Percentiles rank a stretch among this genome's conserved stretches.
phyloP scores from a whole-genome alignment of 1,140 invertebrate species.

The Gonioctena quinquepunctata region DNA sequence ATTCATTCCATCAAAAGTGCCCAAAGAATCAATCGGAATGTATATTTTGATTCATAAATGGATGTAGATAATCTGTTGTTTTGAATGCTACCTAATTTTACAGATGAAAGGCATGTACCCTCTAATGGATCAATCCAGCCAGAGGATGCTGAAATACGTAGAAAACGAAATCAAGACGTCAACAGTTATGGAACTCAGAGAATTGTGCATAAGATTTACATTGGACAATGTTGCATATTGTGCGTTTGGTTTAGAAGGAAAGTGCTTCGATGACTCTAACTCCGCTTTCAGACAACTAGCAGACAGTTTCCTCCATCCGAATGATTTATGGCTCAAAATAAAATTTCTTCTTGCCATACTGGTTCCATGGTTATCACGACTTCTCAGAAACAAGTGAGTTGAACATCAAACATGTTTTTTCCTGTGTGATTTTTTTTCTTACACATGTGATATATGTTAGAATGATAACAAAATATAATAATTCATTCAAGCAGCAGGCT shows the following conservation, averaged over 20 bases:
- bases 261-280: conserved; percentile 53
- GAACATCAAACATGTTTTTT: too few relatives aligned
- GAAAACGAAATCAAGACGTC: not conserved
- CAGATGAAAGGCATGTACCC: conserved; percentile 43
- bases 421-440: too few relatives aligned
- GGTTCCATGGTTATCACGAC: too few relatives aligned
- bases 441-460: too few relatives aligned
- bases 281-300: conserved; percentile 56
- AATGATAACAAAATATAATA: too few relatives aligned
- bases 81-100: not conserved
- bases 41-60: too few relatives aligned
- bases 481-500: too few relatives aligned
- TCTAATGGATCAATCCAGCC: conserved; percentile 36
- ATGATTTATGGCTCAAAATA: conserved; percentile 3
- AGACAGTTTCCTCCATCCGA: conserved; percentile 37
- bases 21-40: too few relatives aligned
- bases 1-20: too few relatives aligned
- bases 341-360: too few relatives aligned
- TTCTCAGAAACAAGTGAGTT: too few relatives aligned
- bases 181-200: conserved; percentile 43
- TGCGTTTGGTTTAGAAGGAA: conserved; percentile 57
- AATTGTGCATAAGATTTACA: conserved; percentile 55
- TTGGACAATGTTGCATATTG: conserved; percentile 58
- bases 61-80: too few relatives aligned
- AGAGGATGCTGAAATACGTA: conserved; percentile 33